Percentiles rank a stretch among this genome's conserved stretches.
These are phyloP conservation scores for Drosophila longiperda DNA, from an alignment of 2,888 invertebrate genomes.

Conservation along the genomic window DNA sequence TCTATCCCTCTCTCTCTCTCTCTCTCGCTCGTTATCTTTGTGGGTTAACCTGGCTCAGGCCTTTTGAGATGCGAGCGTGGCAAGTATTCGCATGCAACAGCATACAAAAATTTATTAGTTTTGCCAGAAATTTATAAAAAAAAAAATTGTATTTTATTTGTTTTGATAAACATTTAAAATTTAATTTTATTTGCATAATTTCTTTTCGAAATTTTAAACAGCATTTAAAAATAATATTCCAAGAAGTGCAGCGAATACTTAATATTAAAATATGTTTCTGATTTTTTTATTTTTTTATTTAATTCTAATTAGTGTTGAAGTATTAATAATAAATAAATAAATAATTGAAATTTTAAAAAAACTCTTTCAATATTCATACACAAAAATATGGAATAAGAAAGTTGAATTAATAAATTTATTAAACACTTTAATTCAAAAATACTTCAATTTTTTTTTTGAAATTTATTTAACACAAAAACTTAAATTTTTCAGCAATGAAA, in stretches of 20 bases:
- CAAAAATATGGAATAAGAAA: background rate
- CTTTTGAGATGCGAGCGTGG: conserved; percentile 4
- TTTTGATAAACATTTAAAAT: background rate
- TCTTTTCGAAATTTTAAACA: background rate
- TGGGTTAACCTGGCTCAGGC: conserved; percentile 38
- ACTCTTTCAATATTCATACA: too few relatives aligned
- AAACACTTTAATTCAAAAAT: background rate
- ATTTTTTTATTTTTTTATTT: too few relatives aligned
- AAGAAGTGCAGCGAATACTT: background rate
- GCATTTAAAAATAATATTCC: background rate
- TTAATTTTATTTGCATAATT: background rate
- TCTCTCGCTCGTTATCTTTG: conserved; percentile 3
- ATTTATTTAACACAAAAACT: background rate
- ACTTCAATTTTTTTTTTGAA: background rate
- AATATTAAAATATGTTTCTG: too few relatives aligned
- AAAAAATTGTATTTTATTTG: background rate
- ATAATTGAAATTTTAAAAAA: too few relatives aligned
- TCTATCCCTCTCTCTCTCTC: conserved; percentile 7
- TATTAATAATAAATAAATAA: too few relatives aligned
- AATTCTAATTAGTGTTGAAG: too few relatives aligned
- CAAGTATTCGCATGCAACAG: background rate
- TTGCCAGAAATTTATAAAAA: background rate
- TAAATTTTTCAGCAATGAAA: background rate
- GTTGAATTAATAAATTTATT: background rate
- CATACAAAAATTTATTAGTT: background rate